A percentile compares a stretch with the other conserved stretches of the same genome.
Conservation (phyloP, 2,797 vertebrate species). For the Adrianichthys oophorus region DNA sequence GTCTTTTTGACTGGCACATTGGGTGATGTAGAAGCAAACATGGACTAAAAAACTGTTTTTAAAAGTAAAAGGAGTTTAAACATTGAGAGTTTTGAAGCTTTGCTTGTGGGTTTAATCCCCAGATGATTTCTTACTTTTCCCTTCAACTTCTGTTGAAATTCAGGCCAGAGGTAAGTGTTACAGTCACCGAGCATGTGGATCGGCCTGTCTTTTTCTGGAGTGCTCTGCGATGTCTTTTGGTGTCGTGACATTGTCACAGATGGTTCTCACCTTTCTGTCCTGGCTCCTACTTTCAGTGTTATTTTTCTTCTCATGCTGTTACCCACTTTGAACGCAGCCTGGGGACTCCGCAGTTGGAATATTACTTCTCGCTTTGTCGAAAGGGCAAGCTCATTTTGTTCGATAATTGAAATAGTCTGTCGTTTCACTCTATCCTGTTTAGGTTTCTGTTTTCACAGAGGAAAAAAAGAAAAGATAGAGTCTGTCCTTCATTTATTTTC, state of each 20-base stretch:
- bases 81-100: too few relatives aligned
- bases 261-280: constrained; percentile 7
- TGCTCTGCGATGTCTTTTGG: not conserved
- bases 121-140: too few relatives aligned
- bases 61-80: too few relatives aligned
- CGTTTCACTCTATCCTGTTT: constrained; percentile 31
- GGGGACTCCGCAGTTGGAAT: constrained; percentile 30
- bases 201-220: not conserved
- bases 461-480: not conserved
- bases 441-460: constrained; percentile 12
- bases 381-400: constrained; percentile 52
- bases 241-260: not conserved
- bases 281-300: constrained; percentile 9
- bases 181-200: not conserved
- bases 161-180: not conserved
- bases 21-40: too few relatives aligned
- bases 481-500: constrained; percentile 12
- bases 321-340: constrained; percentile 31
- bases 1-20: too few relatives aligned
- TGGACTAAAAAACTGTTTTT: too few relatives aligned
- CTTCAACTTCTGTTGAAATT: not conserved
- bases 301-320: constrained; percentile 28
- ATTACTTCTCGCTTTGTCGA: constrained; percentile 44
- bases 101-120: too few relatives aligned
- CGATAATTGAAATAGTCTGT: constrained; percentile 46